Conservation (phyloP, 2,888 invertebrate species). For the Diaphora mendica region DNA sequence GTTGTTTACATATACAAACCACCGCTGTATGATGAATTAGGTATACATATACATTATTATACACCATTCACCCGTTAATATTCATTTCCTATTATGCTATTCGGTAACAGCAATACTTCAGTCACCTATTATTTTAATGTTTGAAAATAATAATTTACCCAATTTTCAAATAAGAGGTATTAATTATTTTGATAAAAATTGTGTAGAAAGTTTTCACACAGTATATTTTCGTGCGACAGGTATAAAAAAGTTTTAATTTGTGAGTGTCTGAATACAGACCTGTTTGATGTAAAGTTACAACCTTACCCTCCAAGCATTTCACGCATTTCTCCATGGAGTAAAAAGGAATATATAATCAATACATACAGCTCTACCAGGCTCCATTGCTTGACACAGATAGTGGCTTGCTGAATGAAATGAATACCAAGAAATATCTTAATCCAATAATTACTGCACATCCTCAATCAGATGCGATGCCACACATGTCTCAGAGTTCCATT, state of each 20-base stretch:
- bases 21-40: slow-evolving; percentile 4
- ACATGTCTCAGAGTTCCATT: slow-evolving; percentile 16
- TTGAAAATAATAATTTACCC: neutral
- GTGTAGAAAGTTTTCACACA: too few relatives aligned
- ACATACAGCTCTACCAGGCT: too few relatives aligned
- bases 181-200: too few relatives aligned
- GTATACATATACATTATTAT: neutral
- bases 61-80: neutral
- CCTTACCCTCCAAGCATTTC: too few relatives aligned
- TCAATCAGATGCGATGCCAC: slow-evolving; percentile 4
- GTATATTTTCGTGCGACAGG: too few relatives aligned
- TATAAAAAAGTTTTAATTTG: neutral
- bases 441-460: slow-evolving; percentile 5
- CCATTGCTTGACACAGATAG: too few relatives aligned
- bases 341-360: too few relatives aligned
- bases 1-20: neutral
- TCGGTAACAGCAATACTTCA: neutral
- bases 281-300: neutral
- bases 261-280: neutral
- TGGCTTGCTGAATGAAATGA: neutral
- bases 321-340: neutral
- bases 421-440: neutral
- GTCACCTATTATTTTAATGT: neutral
- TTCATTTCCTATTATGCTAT: neutral
- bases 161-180: neutral